Evolutionary conservation across 2,888 invertebrate species (phyloP).

Genomic region (Boloria selene): DNA sequence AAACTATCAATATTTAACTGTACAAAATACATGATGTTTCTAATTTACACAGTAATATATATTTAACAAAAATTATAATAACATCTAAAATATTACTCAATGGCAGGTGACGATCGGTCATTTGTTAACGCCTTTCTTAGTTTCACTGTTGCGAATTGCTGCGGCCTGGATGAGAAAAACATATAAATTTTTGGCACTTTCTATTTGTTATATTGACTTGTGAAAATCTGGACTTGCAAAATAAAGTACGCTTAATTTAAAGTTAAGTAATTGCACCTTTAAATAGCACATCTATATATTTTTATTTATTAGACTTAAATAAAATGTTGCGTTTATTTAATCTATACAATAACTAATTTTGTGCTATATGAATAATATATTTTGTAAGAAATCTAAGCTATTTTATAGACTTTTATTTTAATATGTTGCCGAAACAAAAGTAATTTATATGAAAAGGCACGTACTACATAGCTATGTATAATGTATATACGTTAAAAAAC

Average conservation of each 20-base stretch:
- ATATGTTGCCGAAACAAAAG: neutral
- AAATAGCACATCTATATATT: neutral
- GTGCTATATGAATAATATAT: neutral
- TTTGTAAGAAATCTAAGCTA: neutral
- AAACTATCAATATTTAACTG: conserved; percentile 82
- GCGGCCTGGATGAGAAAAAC: conserved; percentile 84
- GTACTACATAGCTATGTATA: neutral
- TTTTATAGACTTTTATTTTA: neutral
- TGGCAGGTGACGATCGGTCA: conserved; percentile 91
- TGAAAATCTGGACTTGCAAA: too few species aligned
- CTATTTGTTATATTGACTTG: neutral
- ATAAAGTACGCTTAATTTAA: neutral
- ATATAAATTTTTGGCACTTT: conserved; percentile 34
- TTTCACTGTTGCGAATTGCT: conserved; percentile 94
- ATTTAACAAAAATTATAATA: conserved; percentile 74
- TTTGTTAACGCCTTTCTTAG: conserved; percentile 93
- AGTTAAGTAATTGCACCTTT: neutral
- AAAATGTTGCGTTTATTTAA: neutral
- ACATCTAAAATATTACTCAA: conserved; percentile 74
- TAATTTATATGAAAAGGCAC: conserved; percentile 4
- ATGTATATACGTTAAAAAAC: neutral
- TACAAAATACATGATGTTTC: conserved; percentile 80
- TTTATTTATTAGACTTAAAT: neutral
- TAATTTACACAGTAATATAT: conserved; percentile 75
- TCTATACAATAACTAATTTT: neutral